These are phyloP conservation scores for Diachasmimorpha longicaudata DNA, from an alignment of 1,140 invertebrate genomes.

Conservation along the genomic window DNA sequence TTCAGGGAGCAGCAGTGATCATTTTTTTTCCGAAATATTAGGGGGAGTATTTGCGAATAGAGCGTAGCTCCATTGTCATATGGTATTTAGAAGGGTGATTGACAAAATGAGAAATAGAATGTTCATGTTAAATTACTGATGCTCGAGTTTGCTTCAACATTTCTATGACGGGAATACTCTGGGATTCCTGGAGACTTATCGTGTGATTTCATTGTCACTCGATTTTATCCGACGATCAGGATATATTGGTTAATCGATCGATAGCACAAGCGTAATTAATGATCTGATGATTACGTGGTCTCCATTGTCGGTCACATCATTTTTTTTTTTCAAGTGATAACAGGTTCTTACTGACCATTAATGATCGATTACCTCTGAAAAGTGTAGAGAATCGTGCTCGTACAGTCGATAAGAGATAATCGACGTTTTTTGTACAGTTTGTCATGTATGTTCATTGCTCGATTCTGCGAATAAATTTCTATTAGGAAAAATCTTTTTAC, in stretches of 20 bases:
- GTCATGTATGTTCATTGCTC: neutral
- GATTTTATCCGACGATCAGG: neutral
- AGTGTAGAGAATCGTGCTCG: neutral
- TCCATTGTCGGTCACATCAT: neutral
- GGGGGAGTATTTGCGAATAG: too few relatives aligned
- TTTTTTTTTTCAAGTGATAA: constrained; percentile 14
- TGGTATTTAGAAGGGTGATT: too few relatives aligned
- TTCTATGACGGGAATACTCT: neutral
- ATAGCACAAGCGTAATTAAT: constrained; percentile 20
- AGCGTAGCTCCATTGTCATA: too few relatives aligned
- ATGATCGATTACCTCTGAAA: constrained; percentile 24
- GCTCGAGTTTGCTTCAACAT: too few relatives aligned
- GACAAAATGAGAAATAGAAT: too few relatives aligned
- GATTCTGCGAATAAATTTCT: neutral
- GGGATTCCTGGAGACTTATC: neutral
- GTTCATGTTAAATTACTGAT: too few relatives aligned
- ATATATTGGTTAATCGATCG: constrained; percentile 8
- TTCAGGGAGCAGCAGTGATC: too few relatives aligned
- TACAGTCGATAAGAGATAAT: neutral
- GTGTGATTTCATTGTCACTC: neutral
- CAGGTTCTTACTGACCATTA: constrained; percentile 15
- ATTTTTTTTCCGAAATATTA: too few relatives aligned
- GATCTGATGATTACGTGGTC: constrained; percentile 2
- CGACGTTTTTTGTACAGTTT: neutral
- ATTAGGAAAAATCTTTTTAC: neutral